A percentile compares a stretch with the other conserved stretches of the same genome.
phyloP scores from a whole-genome alignment of 2,888 invertebrate genomes.

The Drosophila putrida region DNA sequence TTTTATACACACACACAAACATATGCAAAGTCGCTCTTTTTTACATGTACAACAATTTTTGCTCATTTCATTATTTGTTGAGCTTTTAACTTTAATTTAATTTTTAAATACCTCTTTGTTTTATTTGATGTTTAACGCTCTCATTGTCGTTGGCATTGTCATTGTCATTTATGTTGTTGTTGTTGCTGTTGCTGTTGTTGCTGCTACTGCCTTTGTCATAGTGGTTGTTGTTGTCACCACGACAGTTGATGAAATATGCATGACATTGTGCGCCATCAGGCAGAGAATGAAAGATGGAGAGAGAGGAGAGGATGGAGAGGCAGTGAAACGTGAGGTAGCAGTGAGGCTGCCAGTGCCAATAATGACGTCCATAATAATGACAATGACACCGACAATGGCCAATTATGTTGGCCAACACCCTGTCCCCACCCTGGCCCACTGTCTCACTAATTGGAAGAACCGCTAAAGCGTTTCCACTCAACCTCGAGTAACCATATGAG shows the following conservation, averaged over 20 bases:
- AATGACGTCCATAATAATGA: conserved; percentile 69
- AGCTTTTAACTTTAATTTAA: conserved; percentile 80
- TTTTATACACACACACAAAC: conserved; percentile 2
- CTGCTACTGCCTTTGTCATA: conserved; percentile 8
- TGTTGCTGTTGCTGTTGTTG: conserved; percentile 22
- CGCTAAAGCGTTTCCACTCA: conserved; percentile 37
- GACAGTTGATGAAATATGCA: conserved; percentile 73
- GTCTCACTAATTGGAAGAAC: conserved; percentile 47
- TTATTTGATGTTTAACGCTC: conserved; percentile 62
- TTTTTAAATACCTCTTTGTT: conserved; percentile 74
- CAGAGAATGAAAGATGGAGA: conserved; percentile 2
- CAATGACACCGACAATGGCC: conserved; percentile 68
- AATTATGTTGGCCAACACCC: conserved; percentile 55
- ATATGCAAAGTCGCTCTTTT: not conserved
- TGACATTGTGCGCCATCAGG: conserved; percentile 48
- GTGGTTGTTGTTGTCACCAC: conserved; percentile 40
- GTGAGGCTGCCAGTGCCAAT: conserved; percentile 45
- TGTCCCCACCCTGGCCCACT: not conserved
- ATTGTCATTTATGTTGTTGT: conserved; percentile 12
- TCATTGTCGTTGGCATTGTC: conserved; percentile 47
- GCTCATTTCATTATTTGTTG: conserved; percentile 69
- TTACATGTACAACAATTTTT: conserved; percentile 44
- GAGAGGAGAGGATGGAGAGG: not conserved
- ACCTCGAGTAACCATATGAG: not conserved
- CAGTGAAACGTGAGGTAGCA: not conserved